These are phyloP conservation scores for Apis laboriosa DNA, from an alignment of 1,140 invertebrate species.

Conservation along the genomic window DNA sequence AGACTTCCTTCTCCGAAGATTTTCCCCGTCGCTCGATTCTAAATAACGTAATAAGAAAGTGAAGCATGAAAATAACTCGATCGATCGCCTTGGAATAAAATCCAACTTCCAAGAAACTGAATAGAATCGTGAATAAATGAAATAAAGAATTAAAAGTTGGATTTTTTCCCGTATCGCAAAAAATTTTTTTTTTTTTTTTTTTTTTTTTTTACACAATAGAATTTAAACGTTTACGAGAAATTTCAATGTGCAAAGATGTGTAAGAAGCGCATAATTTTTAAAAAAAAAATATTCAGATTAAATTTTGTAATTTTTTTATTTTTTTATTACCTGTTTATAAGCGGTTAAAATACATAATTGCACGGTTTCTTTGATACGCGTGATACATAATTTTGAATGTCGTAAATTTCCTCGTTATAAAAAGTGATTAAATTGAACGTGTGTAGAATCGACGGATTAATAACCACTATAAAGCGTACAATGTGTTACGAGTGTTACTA, in stretches of 20 bases:
- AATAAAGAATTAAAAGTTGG: too few species aligned
- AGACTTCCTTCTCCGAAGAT: not conserved
- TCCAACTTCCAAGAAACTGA: not conserved
- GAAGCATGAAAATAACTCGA: not conserved
- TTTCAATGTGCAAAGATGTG: not conserved
- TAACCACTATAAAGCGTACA: not conserved
- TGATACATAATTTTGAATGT: too few species aligned
- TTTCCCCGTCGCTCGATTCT: not conserved
- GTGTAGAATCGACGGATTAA: not conserved
- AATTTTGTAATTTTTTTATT: too few species aligned
- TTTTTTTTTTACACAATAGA: too few species aligned
- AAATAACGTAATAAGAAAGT: not conserved
- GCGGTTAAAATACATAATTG: too few species aligned
- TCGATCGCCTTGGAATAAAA: not conserved
- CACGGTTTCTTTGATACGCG: too few species aligned
- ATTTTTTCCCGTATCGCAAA: not conserved
- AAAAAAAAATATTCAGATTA: too few species aligned
- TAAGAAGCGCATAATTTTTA: not conserved
- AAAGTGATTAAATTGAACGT: slow-evolving; percentile 6
- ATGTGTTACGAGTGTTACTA: not conserved
- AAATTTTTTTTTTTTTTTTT: too few species aligned
- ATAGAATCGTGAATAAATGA: not conserved
- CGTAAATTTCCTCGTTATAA: not conserved
- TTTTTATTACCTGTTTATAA: too few species aligned
- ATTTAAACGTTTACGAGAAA: too few species aligned